These are phyloP conservation scores for Pseudotriccus pelzelni DNA, from an alignment of 2,797 vertebrate genomes.

Conservation along the genomic window DNA sequence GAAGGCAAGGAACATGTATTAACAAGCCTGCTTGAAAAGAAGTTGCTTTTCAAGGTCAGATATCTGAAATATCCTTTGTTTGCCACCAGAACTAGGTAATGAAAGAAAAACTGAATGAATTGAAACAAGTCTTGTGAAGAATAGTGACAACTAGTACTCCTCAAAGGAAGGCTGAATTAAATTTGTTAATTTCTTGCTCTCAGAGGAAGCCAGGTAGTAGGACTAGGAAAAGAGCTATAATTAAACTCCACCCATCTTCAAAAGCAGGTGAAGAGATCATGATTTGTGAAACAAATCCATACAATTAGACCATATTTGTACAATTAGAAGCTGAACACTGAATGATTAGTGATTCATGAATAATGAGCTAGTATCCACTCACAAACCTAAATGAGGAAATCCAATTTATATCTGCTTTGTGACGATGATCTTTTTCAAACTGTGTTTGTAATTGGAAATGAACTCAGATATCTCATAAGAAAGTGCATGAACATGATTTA, in stretches of 20 bases:
- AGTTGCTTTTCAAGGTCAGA: background rate
- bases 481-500: background rate
- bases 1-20: background rate
- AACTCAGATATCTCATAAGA: background rate
- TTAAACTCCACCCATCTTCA: slow-evolving; percentile 35
- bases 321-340: slow-evolving; percentile 1
- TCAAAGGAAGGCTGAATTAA: background rate
- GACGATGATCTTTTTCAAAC: background rate
- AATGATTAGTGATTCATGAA: background rate
- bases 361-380: background rate
- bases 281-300: background rate
- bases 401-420: background rate
- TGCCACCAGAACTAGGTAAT: background rate
- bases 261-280: background rate
- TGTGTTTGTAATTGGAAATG: background rate
- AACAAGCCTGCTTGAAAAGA: background rate
- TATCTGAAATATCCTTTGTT: background rate
- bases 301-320: background rate
- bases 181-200: background rate
- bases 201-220: background rate
- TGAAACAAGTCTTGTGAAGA: background rate
- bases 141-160: background rate
- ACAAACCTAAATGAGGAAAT: background rate
- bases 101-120: background rate
- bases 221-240: background rate